Conservation (phyloP, 2,113 vertebrate species). For the Brachirus orientalis region DNA sequence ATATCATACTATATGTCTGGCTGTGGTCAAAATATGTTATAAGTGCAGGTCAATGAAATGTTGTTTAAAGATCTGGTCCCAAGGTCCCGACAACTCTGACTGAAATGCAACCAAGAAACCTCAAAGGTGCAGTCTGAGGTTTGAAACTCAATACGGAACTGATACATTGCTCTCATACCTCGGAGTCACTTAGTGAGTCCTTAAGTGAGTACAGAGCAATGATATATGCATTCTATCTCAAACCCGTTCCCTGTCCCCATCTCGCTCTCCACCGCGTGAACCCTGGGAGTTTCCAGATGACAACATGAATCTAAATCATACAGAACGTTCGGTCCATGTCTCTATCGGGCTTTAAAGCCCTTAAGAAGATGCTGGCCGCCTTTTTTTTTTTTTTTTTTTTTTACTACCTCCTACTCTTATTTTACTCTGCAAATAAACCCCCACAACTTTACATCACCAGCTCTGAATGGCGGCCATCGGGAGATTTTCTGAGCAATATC, state of each 20-base stretch:
- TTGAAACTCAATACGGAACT: constrained; percentile 3
- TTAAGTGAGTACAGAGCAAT: neutral
- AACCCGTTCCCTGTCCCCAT: neutral
- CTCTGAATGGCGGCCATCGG: constrained; percentile 64
- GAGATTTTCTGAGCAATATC: constrained; percentile 68
- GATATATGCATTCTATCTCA: neutral
- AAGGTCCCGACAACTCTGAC: neutral
- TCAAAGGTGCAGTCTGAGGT: neutral
- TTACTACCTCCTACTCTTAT: constrained; percentile 39
- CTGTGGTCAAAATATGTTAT: too few species aligned
- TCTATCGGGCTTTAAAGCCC: constrained; percentile 49
- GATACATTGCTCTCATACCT: neutral
- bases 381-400: constrained; percentile 1
- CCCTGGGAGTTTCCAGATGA: constrained; percentile 53
- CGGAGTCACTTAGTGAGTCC: neutral
- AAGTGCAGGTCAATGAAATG: neutral
- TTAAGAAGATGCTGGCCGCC: constrained; percentile 58
- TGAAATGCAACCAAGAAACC: neutral
- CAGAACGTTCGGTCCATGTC: constrained; percentile 37
- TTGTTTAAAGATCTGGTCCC: neutral
- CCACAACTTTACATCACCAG: constrained; percentile 61
- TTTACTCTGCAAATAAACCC: constrained; percentile 33
- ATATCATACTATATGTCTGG: too few species aligned
- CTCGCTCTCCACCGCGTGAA: constrained; percentile 11
- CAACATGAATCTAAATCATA: constrained; percentile 62